phyloP scores from a whole-genome alignment of 2,797 vertebrate genomes.

The Lophius americanus region DNA sequence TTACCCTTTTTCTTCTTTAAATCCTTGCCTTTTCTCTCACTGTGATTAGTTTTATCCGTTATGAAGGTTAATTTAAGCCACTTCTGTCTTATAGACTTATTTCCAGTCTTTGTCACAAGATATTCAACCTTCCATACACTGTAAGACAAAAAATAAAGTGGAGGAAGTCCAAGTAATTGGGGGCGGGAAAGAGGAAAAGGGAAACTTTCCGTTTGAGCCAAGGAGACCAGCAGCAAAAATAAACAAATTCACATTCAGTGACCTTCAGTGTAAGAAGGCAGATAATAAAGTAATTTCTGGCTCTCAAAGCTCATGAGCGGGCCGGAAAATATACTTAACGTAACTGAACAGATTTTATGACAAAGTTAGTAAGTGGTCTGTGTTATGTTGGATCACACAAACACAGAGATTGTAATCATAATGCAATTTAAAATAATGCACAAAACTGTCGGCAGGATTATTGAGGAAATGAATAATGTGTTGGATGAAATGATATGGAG shows the following conservation, averaged over 20 bases:
- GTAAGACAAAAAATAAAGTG: not conserved
- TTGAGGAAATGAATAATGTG: too few relatives aligned
- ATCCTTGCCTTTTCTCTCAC: too few relatives aligned
- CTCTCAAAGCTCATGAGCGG: not conserved
- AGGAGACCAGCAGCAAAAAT: slow-evolving; percentile 1
- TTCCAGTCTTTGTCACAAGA: not conserved
- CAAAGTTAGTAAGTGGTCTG: too few relatives aligned
- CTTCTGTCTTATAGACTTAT: not conserved
- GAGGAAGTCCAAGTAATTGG: not conserved
- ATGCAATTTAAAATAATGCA: too few relatives aligned
- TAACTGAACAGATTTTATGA: not conserved
- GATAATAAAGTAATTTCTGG: too few relatives aligned
- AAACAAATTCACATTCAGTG: slow-evolving; percentile 37
- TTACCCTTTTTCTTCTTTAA: too few relatives aligned
- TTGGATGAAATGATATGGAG: too few relatives aligned
- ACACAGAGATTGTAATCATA: too few relatives aligned
- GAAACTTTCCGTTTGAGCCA: slow-evolving; percentile 9
- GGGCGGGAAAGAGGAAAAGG: slow-evolving; percentile 4
- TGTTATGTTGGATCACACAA: too few relatives aligned
- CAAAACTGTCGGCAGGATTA: too few relatives aligned
- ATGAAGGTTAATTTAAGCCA: not conserved
- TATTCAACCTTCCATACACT: not conserved
- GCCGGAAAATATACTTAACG: not conserved
- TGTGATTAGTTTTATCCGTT: too few relatives aligned
- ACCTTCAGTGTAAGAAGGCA: too few relatives aligned